Evolutionary conservation across 2,797 vertebrate species (phyloP).

Genomic region (Intellagama lesueurii): DNA sequence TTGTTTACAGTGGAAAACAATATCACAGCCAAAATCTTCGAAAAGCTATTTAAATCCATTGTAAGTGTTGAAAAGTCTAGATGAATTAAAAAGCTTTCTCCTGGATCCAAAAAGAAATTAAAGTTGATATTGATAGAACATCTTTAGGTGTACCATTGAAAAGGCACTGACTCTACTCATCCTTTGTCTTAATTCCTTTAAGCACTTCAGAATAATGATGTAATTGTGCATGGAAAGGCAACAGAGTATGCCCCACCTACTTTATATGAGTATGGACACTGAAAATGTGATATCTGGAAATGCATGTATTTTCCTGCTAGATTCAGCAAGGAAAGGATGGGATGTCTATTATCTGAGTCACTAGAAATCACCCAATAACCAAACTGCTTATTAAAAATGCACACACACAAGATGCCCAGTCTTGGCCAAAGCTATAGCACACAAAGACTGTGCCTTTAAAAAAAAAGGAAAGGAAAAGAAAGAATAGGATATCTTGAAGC

Average conservation of each 20-base stretch:
- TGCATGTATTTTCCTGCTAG: not conserved
- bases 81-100: not conserved
- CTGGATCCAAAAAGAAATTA: not conserved
- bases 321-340: not conserved
- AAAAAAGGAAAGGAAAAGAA: no score
- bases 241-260: not conserved
- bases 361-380: not conserved
- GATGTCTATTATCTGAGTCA: not conserved
- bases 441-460: not conserved
- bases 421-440: not conserved
- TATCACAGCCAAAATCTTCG: not conserved
- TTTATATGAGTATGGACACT: not conserved
- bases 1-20: not conserved
- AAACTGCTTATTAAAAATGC: not conserved
- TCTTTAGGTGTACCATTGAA: not conserved
- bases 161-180: not conserved
- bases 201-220: not conserved
- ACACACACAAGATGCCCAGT: not conserved
- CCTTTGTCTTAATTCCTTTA: not conserved
- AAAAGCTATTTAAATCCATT: not conserved
- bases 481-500: constrained; percentile 3
- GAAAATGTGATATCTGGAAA: not conserved
- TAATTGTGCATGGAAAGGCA: not conserved
- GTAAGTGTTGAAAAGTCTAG: not conserved
- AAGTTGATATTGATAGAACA: no score